Evolutionary conservation across 2,113 vertebrate genomes (phyloP).

Genomic region (Pimephales promelas): DNA sequence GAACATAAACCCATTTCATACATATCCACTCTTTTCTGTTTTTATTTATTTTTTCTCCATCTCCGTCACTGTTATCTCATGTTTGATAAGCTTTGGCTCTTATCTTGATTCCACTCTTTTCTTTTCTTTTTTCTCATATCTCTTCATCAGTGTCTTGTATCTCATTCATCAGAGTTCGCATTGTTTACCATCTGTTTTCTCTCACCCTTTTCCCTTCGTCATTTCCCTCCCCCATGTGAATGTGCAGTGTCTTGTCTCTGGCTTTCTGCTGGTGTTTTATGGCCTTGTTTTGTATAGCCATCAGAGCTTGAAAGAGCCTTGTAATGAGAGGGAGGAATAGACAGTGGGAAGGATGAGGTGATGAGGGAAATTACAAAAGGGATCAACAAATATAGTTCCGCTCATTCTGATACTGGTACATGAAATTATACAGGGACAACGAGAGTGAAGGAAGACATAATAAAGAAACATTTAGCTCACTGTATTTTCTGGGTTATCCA

Average conservation of each 20-base stretch:
- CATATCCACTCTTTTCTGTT: not conserved
- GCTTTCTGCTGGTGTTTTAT: conserved; percentile 51
- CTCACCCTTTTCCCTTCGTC: conserved; percentile 3
- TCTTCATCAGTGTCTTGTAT: not conserved
- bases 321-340: conserved; percentile 47
- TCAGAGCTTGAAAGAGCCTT: conserved; percentile 43
- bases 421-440: not conserved
- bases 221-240: conserved; percentile 33
- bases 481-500: not conserved
- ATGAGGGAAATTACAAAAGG: conserved; percentile 46
- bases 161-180: conserved; percentile 16
- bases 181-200: conserved; percentile 34
- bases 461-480: not conserved
- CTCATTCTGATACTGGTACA: not conserved
- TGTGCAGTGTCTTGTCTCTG: conserved; percentile 39
- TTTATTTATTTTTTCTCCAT: not conserved
- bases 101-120: not conserved
- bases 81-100: conserved; percentile 35
- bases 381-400: conserved; percentile 27
- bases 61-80: not conserved
- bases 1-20: not conserved
- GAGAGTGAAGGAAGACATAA: conserved; percentile 13
- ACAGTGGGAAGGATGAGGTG: conserved; percentile 40
- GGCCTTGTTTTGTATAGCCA: conserved; percentile 43
- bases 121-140: not conserved